A percentile compares a stretch with the other conserved stretches of the same genome.
Conservation (phyloP, 2,888 invertebrate genomes). For the Volucella inflata region DNA sequence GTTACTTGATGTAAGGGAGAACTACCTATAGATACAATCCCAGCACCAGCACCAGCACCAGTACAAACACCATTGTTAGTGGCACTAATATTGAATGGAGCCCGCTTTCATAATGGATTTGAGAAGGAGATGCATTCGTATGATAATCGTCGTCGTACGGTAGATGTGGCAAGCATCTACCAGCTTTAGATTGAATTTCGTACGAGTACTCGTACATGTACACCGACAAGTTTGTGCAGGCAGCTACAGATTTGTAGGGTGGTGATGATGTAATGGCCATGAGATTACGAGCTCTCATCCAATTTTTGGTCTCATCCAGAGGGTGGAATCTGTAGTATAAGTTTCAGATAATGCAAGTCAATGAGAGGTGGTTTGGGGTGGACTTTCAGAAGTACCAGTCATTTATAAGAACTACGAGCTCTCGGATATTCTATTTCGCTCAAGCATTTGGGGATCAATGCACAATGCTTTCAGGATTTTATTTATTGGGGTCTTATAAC, state of each 20-base stretch:
- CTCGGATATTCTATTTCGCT: constrained; percentile 10
- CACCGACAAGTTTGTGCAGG: neutral
- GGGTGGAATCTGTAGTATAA: neutral
- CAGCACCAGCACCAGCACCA: neutral
- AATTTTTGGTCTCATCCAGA: constrained; percentile 3
- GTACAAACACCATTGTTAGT: constrained; percentile 11
- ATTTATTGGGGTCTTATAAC: constrained; percentile 58
- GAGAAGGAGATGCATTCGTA: constrained; percentile 5
- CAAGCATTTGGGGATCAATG: constrained; percentile 31
- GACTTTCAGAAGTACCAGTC: constrained; percentile 4
- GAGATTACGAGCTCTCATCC: constrained; percentile 35
- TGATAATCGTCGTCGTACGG: no score
- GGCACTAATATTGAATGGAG: constrained; percentile 34
- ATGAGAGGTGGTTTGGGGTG: neutral
- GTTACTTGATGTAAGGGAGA: neutral
- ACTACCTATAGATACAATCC: neutral
- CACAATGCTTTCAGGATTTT: constrained; percentile 41
- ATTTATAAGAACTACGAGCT: neutral
- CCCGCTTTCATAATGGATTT: neutral
- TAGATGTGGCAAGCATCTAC: neutral
- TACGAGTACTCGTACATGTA: neutral
- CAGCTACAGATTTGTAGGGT: constrained; percentile 21
- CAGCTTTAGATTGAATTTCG: constrained; percentile 27
- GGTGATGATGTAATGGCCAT: constrained; percentile 42
- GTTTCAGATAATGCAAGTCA: no score